A percentile compares a stretch with the other conserved stretches of the same genome.
Conservation (phyloP, 1,140 invertebrate species). For the Carcinoscorpius rotundicauda region DNA sequence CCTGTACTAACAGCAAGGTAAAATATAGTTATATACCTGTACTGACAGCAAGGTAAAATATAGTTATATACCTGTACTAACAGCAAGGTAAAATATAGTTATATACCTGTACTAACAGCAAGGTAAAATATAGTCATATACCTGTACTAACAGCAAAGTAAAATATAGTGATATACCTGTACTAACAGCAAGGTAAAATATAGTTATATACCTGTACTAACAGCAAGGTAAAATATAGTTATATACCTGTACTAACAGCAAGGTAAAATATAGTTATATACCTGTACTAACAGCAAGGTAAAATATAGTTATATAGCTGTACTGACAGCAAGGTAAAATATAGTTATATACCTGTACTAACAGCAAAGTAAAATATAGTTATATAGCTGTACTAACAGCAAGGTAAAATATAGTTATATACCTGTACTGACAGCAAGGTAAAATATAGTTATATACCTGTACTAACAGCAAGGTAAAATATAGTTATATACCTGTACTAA, state of each 20-base stretch:
- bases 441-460: conserved; percentile 9
- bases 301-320: conserved; percentile 9
- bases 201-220: conserved; percentile 17
- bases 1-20: conserved; percentile 31
- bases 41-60: conserved; percentile 32
- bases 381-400: conserved; percentile 25
- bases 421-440: conserved; percentile 31
- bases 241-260: conserved; percentile 25
- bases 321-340: conserved; percentile 32
- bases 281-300: conserved; percentile 31
- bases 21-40: conserved; percentile 9
- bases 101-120: conserved; percentile 25
- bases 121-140: conserved; percentile 26
- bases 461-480: conserved; percentile 32
- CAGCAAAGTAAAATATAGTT: conserved; percentile 29
- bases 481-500: conserved; percentile 17
- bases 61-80: conserved; percentile 17
- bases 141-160: conserved; percentile 31
- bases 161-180: conserved; percentile 8
- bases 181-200: conserved; percentile 32
- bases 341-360: conserved; percentile 17
- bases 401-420: conserved; percentile 26
- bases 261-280: conserved; percentile 26
- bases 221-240: conserved; percentile 29
- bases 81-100: conserved; percentile 29